Evolutionary conservation across 30 jellyfish, hydroid and myxozoan species (phyloP).

Genomic region (Pseudorhiza aurosa): DNA sequence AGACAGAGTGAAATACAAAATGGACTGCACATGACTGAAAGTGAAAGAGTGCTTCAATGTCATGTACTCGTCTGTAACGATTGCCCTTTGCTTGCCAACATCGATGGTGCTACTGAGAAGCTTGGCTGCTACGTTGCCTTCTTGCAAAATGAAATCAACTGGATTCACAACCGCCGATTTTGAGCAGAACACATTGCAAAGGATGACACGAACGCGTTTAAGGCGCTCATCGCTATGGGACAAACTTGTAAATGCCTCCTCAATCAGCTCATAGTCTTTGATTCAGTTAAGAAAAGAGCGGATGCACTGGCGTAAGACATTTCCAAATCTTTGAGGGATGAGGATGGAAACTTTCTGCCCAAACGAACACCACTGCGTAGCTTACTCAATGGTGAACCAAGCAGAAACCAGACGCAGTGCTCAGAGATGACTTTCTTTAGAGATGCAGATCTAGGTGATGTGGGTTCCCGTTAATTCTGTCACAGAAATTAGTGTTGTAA

Average conservation of each 20-base stretch:
- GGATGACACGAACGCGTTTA: constrained; percentile 40
- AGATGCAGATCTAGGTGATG: no score
- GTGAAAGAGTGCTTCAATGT: constrained; percentile 55
- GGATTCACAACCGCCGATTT: constrained; percentile 79
- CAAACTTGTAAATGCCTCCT: constrained; percentile 43
- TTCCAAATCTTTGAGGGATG: no score
- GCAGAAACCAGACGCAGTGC: no score
- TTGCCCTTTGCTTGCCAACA: constrained; percentile 55
- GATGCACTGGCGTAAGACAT: no score
- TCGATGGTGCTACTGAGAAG: constrained; percentile 42
- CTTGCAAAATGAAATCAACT: constrained; percentile 73
- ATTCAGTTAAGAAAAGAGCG: background rate
- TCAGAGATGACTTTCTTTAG: no score
- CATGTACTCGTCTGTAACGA: constrained; percentile 44
- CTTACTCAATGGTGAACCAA: no score
- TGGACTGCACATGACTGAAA: constrained; percentile 69
- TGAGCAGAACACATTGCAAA: constrained; percentile 81
- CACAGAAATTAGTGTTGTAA: no score
- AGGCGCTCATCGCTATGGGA: constrained; percentile 65
- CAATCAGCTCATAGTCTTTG: constrained; percentile 70
- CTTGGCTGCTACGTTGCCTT: constrained; percentile 67
- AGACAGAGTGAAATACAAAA: constrained; percentile 67
- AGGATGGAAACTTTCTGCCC: no score
- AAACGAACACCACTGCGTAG: no score
- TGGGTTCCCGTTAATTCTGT: no score